Evolutionary conservation across 2,113 vertebrate species (phyloP).

Genomic region (Axis porcinus): DNA sequence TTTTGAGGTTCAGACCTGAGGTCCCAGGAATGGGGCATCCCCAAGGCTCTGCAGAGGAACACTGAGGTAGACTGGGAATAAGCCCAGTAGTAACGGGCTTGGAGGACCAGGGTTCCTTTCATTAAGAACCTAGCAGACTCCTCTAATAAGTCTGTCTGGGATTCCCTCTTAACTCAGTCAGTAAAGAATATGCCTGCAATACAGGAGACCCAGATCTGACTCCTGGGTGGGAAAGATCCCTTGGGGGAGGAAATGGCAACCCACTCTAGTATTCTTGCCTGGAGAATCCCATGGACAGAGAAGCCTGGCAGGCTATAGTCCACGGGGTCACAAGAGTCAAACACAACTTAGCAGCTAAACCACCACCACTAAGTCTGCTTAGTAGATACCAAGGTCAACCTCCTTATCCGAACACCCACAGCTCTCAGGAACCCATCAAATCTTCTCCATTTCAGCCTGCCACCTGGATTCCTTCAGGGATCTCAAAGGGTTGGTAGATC

Average conservation of each 20-base stretch:
- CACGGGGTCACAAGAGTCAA: not conserved
- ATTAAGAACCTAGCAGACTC: not conserved
- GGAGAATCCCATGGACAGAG: not conserved
- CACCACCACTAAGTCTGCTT: not conserved
- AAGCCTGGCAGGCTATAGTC: not conserved
- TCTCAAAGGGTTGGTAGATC: not conserved
- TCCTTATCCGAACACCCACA: not conserved
- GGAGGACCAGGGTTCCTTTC: not conserved
- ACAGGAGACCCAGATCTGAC: not conserved
- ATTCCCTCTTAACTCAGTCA: not conserved
- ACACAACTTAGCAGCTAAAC: not conserved
- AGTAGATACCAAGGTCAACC: not conserved
- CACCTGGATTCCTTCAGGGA: not conserved
- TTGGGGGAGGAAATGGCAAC: not conserved
- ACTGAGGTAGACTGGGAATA: not conserved
- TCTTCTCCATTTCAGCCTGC: not conserved
- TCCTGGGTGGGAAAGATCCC: not conserved
- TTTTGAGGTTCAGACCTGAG: not conserved
- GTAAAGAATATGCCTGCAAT: not conserved
- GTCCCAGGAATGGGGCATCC: not conserved
- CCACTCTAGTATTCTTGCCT: not conserved
- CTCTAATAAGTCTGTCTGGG: not conserved
- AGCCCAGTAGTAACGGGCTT: not conserved
- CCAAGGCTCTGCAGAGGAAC: not conserved
- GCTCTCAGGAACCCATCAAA: not conserved